A percentile compares a stretch with the other conserved stretches of the same genome.
These are phyloP conservation scores for Congeria kusceri DNA, from an alignment of 2,888 invertebrate species.

Conservation along the genomic window DNA sequence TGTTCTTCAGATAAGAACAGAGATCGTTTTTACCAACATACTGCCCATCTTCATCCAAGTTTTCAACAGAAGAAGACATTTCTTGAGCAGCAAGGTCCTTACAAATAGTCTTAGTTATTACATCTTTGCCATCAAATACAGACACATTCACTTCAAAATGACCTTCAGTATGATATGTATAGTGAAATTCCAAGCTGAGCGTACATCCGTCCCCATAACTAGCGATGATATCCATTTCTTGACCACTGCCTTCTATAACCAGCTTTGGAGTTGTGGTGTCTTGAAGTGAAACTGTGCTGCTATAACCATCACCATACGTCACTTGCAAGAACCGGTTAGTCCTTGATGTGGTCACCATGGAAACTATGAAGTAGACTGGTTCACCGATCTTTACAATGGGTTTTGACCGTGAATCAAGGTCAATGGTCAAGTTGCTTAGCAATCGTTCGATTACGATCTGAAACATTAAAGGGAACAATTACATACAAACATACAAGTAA, in stretches of 20 bases:
- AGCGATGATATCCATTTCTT: constrained; percentile 70
- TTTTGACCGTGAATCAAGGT: constrained; percentile 46
- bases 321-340: constrained; percentile 69
- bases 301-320: constrained; percentile 71
- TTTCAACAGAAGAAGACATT: not conserved
- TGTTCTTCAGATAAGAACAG: not conserved
- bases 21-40: too few species aligned
- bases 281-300: constrained; percentile 62
- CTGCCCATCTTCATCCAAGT: too few species aligned
- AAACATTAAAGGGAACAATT: not conserved
- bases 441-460: constrained; percentile 67
- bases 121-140: constrained; percentile 30
- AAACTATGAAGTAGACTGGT: constrained; percentile 66
- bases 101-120: not conserved
- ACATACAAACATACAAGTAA: too few species aligned
- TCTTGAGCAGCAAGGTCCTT: not conserved
- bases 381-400: constrained; percentile 46
- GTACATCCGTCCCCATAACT: constrained; percentile 77
- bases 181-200: constrained; percentile 71
- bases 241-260: constrained; percentile 59
- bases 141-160: constrained; percentile 60
- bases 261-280: constrained; percentile 67
- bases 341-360: constrained; percentile 73
- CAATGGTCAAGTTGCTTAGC: constrained; percentile 57
- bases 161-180: constrained; percentile 69